Evolutionary conservation across 2,797 vertebrate genomes (phyloP).

Genomic region (Hylomyscus alleni): DNA sequence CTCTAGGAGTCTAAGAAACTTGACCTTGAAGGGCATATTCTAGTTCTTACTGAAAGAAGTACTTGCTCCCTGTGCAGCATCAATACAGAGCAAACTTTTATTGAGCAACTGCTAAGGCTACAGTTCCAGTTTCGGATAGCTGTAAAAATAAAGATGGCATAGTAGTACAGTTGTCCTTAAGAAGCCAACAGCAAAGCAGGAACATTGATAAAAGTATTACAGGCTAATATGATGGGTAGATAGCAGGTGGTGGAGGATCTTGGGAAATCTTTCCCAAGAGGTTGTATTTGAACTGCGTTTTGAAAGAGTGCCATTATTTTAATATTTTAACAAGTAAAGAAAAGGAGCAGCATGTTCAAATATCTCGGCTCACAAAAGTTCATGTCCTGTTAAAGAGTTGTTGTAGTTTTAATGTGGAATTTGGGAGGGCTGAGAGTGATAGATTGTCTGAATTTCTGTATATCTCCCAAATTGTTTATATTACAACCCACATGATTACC

Average conservation of each 20-base stretch:
- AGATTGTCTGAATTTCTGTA: neutral
- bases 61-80: neutral
- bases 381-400: neutral
- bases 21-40: neutral
- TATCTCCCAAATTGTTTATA: neutral
- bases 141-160: conserved; percentile 3
- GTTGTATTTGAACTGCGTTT: neutral
- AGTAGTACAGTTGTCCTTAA: neutral
- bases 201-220: neutral
- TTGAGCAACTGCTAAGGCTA: neutral
- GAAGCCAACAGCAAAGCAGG: neutral
- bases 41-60: neutral
- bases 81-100: neutral
- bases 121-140: neutral
- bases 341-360: neutral
- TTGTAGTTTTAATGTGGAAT: neutral
- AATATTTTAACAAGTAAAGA: conserved; percentile 16
- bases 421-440: neutral
- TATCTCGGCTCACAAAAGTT: neutral
- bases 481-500: neutral
- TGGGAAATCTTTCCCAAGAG: neutral
- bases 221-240: neutral
- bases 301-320: conserved; percentile 30
- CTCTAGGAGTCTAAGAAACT: neutral
- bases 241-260: neutral